Evolutionary conservation across 2,113 vertebrate genomes (phyloP).

Genomic region (Passer montanus): DNA sequence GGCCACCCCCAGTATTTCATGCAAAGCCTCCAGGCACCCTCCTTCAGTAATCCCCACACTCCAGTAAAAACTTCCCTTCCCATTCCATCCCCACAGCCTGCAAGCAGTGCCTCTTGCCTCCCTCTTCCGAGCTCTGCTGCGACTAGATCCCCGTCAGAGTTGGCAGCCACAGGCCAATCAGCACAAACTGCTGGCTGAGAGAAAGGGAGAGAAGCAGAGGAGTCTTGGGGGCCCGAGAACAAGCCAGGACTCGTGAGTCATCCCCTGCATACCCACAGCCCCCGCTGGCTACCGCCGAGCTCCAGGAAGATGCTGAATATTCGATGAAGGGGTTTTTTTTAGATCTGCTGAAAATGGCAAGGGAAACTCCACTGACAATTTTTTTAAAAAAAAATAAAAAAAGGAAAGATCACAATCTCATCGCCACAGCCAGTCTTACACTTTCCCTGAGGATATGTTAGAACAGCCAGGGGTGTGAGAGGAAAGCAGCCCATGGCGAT

Average conservation of each 20-base stretch:
- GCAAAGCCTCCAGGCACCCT: background rate
- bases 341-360: conserved; percentile 28
- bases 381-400: background rate
- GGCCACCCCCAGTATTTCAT: fast-evolving
- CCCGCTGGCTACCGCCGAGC: background rate
- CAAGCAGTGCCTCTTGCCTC: background rate
- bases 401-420: conserved; percentile 26
- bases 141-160: fast-evolving
- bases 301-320: conserved; percentile 27
- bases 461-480: conserved; percentile 7
- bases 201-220: background rate
- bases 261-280: background rate
- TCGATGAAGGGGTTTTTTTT: background rate
- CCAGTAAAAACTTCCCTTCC: background rate
- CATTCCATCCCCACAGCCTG: background rate
- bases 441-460: conserved; percentile 9
- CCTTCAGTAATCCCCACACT: background rate
- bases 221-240: background rate
- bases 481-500: background rate
- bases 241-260: background rate
- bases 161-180: background rate
- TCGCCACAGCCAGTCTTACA: background rate
- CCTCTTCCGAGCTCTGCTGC: background rate
- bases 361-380: conserved; percentile 44
- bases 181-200: background rate